Percentiles rank a stretch among this genome's conserved stretches.
These are phyloP conservation scores for Endotricha flammealis DNA, from an alignment of 2,888 invertebrate genomes.

Conservation along the genomic window DNA sequence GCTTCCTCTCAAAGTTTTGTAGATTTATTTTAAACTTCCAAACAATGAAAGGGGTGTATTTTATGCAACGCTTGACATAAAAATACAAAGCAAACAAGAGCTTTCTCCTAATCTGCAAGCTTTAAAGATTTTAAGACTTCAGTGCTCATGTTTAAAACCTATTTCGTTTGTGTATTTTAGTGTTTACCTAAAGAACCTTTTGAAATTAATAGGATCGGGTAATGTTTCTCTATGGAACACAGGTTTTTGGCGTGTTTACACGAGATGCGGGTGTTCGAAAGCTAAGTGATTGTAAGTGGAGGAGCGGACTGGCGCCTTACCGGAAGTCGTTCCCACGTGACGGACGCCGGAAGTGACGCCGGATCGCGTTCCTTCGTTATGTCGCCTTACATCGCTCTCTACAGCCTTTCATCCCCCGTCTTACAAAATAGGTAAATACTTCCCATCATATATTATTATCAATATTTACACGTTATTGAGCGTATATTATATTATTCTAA, in stretches of 20 bases:
- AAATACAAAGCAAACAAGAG: no score
- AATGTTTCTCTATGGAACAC: constrained; percentile 20
- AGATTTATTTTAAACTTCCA: no score
- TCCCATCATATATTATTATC: background rate
- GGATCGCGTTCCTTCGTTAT: constrained; percentile 69
- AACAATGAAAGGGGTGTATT: no score
- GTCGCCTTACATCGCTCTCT: constrained; percentile 46
- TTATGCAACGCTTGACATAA: no score
- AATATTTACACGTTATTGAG: no score
- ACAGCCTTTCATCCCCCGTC: constrained; percentile 41
- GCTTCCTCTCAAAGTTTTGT: no score
- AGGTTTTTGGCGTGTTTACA: constrained; percentile 37
- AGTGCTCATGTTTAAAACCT: no score
- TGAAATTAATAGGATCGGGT: background rate
- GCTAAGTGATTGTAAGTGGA: constrained; percentile 75
- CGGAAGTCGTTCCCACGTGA: constrained; percentile 75
- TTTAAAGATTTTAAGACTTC: no score
- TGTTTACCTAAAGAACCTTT: background rate
- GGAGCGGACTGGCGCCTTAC: constrained; percentile 62
- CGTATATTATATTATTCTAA: no score
- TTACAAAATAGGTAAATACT: constrained; percentile 5
- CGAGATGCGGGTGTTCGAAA: constrained; percentile 46
- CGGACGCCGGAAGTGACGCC: constrained; percentile 71
- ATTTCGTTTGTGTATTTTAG: no score
- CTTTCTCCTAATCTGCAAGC: no score